These are phyloP conservation scores for Acanthurus tractus DNA, from an alignment of 2,797 vertebrate genomes.

Conservation along the genomic window DNA sequence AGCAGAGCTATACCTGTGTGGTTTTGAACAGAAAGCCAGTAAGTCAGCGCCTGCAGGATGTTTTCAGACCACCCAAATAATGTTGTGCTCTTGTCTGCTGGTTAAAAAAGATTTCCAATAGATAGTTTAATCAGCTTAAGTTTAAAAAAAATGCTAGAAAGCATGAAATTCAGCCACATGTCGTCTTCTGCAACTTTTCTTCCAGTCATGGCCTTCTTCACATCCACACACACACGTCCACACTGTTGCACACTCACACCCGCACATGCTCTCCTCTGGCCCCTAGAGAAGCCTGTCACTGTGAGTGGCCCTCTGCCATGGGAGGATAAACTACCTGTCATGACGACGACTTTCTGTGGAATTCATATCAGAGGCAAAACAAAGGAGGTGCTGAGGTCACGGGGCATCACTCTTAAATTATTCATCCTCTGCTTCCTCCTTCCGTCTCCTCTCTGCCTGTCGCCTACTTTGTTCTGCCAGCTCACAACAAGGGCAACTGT, in stretches of 20 bases:
- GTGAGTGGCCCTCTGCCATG: slow-evolving; percentile 81
- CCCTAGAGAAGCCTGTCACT: slow-evolving; percentile 78
- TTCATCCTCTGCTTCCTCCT: slow-evolving; percentile 83
- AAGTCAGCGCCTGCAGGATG: slow-evolving; percentile 14
- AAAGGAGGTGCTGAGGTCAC: slow-evolving; percentile 84
- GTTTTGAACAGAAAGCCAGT: slow-evolving; percentile 17
- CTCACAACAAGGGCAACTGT: slow-evolving; percentile 85
- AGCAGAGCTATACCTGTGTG: slow-evolving; percentile 13
- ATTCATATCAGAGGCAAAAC: slow-evolving; percentile 87
- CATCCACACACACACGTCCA: slow-evolving; percentile 25
- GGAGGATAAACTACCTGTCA: slow-evolving; percentile 87
- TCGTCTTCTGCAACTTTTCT: slow-evolving; percentile 22
- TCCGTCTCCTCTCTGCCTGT: slow-evolving; percentile 77
- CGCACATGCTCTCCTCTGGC: slow-evolving; percentile 61
- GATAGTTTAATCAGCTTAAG: slow-evolving; percentile 41
- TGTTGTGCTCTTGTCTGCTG: slow-evolving; percentile 5
- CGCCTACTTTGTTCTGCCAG: slow-evolving; percentile 82
- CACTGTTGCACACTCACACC: slow-evolving; percentile 41
- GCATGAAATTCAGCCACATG: slow-evolving; percentile 37
- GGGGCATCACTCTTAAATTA: slow-evolving; percentile 87
- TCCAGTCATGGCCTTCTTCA: slow-evolving; percentile 12
- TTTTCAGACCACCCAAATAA: slow-evolving; percentile 25
- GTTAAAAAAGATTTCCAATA: slow-evolving; percentile 7
- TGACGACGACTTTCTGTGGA: slow-evolving; percentile 80
- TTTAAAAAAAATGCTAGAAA: slow-evolving; percentile 33